Percentiles rank a stretch among this genome's conserved stretches.
These are phyloP conservation scores for Steinernema feltiae DNA, from an alignment of 1,140 invertebrate species.

Conservation along the genomic window DNA sequence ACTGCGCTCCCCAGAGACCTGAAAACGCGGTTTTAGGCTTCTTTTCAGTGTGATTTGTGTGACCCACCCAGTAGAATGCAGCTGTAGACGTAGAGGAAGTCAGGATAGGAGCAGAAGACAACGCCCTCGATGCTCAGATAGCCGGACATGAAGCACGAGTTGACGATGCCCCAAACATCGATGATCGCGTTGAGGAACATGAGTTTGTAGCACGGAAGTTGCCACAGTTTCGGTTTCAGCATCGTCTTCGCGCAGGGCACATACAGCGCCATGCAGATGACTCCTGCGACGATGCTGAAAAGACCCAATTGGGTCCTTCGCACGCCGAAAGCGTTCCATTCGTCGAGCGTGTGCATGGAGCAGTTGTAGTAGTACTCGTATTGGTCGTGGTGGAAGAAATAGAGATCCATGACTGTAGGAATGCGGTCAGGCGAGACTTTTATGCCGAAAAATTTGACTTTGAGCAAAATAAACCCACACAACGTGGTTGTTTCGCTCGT, in stretches of 20 bases:
- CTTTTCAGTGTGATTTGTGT: not conserved
- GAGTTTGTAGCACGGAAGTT: not conserved
- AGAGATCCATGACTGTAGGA: slow-evolving; percentile 4
- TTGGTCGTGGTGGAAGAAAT: not conserved
- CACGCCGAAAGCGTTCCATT: not conserved
- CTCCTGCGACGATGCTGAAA: not conserved
- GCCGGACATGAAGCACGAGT: not conserved
- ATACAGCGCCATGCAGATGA: not conserved
- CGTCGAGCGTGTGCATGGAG: not conserved
- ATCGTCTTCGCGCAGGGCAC: not conserved
- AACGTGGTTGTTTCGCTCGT: too few species aligned
- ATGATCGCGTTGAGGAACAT: not conserved
- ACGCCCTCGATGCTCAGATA: not conserved
- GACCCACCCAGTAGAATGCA: not conserved
- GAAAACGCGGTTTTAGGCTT: not conserved
- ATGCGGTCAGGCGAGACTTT: too few species aligned
- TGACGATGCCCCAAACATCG: not conserved
- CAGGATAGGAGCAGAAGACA: not conserved
- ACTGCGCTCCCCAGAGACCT: not conserved
- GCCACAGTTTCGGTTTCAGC: not conserved
- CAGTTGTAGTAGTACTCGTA: slow-evolving; percentile 5
- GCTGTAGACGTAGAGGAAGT: not conserved
- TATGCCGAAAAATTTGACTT: too few species aligned
- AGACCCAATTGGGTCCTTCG: not conserved
- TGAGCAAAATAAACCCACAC: too few species aligned